A percentile compares a stretch with the other conserved stretches of the same genome.
phyloP scores from a whole-genome alignment of 2,797 vertebrate genomes.

The Spondyliosoma cantharus region DNA sequence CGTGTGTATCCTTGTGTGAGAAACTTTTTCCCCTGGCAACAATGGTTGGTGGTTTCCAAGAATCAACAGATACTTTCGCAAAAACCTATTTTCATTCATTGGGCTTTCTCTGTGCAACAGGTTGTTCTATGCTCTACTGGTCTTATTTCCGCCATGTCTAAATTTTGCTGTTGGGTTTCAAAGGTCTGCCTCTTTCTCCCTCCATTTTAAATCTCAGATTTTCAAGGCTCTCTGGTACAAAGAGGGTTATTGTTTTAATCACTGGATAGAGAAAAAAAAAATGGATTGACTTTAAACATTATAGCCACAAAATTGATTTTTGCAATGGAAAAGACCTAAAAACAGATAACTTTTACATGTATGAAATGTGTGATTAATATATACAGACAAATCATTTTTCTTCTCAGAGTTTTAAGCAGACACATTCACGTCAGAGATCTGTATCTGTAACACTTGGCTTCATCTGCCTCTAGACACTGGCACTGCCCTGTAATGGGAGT shows the following conservation, averaged over 20 bases:
- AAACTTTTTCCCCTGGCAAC: constrained; percentile 33
- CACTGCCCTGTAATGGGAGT: constrained; percentile 8
- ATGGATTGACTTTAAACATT: constrained; percentile 5
- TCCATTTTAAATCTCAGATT: constrained; percentile 48
- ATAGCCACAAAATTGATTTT: constrained; percentile 11
- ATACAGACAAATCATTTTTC: neutral
- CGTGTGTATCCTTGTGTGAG: neutral
- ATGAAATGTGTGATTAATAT: neutral
- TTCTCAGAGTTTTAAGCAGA: constrained; percentile 1
- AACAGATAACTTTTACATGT: neutral
- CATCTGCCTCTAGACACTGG: neutral
- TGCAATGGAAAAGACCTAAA: neutral
- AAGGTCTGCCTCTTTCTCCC: constrained; percentile 26
- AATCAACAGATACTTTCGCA: constrained; percentile 48
- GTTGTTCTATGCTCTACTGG: constrained; percentile 28
- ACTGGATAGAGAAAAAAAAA: neutral
- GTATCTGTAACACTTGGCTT: constrained; percentile 2
- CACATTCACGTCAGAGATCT: constrained; percentile 23
- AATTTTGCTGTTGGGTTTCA: constrained; percentile 38
- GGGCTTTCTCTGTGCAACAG: constrained; percentile 33
- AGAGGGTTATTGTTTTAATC: constrained; percentile 50
- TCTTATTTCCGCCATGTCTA: constrained; percentile 32
- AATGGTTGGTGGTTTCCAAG: constrained; percentile 46
- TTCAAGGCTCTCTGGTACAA: constrained; percentile 45
- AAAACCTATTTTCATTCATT: constrained; percentile 50